phyloP scores from a whole-genome alignment of 2,888 invertebrate genomes.

The Eumacrocentrus americanus region DNA sequence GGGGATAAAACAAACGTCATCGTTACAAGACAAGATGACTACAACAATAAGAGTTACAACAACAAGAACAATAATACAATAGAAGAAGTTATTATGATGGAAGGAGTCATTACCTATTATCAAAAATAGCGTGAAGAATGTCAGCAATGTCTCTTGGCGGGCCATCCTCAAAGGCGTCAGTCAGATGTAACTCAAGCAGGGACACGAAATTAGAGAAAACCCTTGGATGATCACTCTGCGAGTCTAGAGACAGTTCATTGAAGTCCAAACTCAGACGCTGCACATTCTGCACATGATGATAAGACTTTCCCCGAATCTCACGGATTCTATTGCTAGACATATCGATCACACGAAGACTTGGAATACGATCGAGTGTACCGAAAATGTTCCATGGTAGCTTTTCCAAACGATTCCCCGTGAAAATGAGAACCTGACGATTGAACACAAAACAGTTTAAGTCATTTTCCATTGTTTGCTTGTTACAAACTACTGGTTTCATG shows the following conservation, averaged over 20 bases:
- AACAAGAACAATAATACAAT: not conserved
- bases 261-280: conserved; percentile 74
- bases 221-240: conserved; percentile 70
- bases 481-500: not conserved
- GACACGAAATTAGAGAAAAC: conserved; percentile 75
- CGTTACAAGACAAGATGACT: too few species aligned
- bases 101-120: conserved; percentile 62
- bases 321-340: conserved; percentile 76
- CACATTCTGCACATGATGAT: conserved; percentile 75
- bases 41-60: too few species aligned
- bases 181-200: conserved; percentile 73
- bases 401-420: conserved; percentile 72
- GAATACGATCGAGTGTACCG: conserved; percentile 68
- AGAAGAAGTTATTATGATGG: not conserved
- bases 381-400: conserved; percentile 75
- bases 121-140: conserved; percentile 75
- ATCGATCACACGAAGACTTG: conserved; percentile 70
- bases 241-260: conserved; percentile 71
- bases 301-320: conserved; percentile 75
- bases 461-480: not conserved
- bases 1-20: too few species aligned
- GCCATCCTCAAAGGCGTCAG: conserved; percentile 75
- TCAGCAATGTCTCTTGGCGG: conserved; percentile 66
- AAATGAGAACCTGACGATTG: conserved; percentile 66
- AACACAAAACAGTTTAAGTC: not conserved